phyloP scores from a whole-genome alignment of 2,113 vertebrate species.

The Bucco capensis region DNA sequence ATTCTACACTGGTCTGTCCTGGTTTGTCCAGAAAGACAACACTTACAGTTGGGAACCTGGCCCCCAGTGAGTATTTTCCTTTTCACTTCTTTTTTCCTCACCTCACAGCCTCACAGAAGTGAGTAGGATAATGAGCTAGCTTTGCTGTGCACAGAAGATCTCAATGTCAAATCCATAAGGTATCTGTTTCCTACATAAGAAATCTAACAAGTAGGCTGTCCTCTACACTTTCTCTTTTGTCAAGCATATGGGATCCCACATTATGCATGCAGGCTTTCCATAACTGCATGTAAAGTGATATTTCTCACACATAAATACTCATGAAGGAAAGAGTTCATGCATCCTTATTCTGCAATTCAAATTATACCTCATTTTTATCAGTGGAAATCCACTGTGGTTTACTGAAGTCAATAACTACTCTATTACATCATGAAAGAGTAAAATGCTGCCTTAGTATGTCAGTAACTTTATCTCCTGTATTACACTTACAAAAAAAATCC shows the following conservation, averaged over 20 bases:
- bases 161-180: not conserved
- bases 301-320: slow-evolving; percentile 25
- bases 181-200: not conserved
- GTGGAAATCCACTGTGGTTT: not conserved
- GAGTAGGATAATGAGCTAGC: not conserved
- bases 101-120: not conserved
- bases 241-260: slow-evolving; percentile 27
- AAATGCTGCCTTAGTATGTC: not conserved
- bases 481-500: not conserved
- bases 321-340: slow-evolving; percentile 4
- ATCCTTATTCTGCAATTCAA: slow-evolving; percentile 27
- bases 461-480: not conserved
- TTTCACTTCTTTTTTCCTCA: not conserved
- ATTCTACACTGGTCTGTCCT: not conserved
- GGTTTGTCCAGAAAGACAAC: not conserved
- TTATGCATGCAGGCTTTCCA: slow-evolving; percentile 5
- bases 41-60: not conserved
- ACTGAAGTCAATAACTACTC: not conserved
- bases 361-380: not conserved
- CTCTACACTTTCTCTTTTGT: not conserved
- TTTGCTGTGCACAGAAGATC: not conserved
- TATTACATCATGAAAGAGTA: not conserved
- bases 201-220: not conserved
- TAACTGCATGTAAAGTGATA: not conserved
- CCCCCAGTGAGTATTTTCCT: not conserved